Evolutionary conservation across 2,797 vertebrate species (phyloP), one percentile per base, ranked within the genome.

Genomic region (Phrynocephalus vlangalii): DNA sequence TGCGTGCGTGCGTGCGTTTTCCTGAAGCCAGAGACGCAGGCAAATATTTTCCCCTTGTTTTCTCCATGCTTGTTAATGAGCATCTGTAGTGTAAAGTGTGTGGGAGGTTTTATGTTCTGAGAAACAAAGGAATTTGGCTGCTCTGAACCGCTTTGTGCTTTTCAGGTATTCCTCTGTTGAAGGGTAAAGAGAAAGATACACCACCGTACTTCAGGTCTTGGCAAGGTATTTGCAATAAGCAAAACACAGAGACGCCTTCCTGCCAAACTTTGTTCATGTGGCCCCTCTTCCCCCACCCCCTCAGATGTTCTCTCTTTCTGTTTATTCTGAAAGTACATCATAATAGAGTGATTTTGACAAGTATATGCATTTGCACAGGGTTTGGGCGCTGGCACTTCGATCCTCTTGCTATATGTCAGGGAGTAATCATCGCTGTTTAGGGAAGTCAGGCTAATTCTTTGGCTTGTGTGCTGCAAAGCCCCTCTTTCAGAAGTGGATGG

Each of bases 111-210:
- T 67, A 67, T 82, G 18, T 66, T 88, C 83, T 63, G 82, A 88
- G 87, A 81, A 88, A 88, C 78, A 68, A 85, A 88, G 78, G 71
- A 56, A 76, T 81, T 88, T 88, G 71, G 56, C 87, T 85, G 73
- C n/a, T 52, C 52, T n/a, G 50, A 70, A 88, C 20, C n/a, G 22
- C 73, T 81, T 68, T 67, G 63, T 75, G 87, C 60, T 81, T 88
- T 88, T 85, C 79, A 85, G 63, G 79, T 85, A 68, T 33, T 72
- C 67, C 38, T 52, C 9, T 70, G 60, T 56, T 67, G 28, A 85
- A 68, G 83, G 48, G 30, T 8, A 33, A 50, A 86, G 44, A 67
- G 30, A 85, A 44, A 33, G n/a, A n/a, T 38, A 16, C 22, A 68
- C 81, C 68, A 22, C 60, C 60, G 72, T 30, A 67, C 56, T 85